Percentiles rank a stretch among this genome's conserved stretches.
These are phyloP conservation scores for Steromphala cineraria DNA, from an alignment of 2,888 invertebrate species.

Conservation along the genomic window DNA sequence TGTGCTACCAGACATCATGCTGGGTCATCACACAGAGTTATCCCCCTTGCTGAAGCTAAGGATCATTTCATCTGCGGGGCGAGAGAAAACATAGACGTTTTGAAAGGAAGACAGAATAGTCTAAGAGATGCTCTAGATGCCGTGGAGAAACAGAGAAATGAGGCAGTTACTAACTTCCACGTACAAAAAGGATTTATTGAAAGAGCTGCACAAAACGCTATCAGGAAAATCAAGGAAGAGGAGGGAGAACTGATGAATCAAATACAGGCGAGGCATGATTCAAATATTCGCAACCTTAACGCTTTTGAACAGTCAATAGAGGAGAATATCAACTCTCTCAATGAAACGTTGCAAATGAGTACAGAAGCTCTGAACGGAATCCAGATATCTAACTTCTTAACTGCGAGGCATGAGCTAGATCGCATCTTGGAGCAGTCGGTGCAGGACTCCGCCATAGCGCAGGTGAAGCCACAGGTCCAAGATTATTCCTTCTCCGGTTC, in stretches of 20 bases:
- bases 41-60: neutral
- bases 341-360: neutral
- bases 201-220: neutral
- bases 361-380: neutral
- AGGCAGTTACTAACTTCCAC: neutral
- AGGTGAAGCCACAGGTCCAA: neutral
- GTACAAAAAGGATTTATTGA: neutral
- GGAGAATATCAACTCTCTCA: neutral
- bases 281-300: neutral
- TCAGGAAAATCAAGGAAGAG: neutral
- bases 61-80: neutral
- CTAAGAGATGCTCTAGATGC: neutral
- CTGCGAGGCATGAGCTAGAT: neutral
- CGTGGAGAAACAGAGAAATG: neutral
- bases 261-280: neutral
- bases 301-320: neutral
- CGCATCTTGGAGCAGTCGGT: neutral
- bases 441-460: neutral
- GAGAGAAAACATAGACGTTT: neutral
- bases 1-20: conserved; percentile 2
- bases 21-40: neutral
- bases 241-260: neutral
- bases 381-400: neutral
- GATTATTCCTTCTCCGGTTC: neutral
- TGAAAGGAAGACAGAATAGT: neutral